These are phyloP conservation scores for Cremastobaeus sp. DNA, from an alignment of 2,888 invertebrate species.

Conservation along the genomic window DNA sequence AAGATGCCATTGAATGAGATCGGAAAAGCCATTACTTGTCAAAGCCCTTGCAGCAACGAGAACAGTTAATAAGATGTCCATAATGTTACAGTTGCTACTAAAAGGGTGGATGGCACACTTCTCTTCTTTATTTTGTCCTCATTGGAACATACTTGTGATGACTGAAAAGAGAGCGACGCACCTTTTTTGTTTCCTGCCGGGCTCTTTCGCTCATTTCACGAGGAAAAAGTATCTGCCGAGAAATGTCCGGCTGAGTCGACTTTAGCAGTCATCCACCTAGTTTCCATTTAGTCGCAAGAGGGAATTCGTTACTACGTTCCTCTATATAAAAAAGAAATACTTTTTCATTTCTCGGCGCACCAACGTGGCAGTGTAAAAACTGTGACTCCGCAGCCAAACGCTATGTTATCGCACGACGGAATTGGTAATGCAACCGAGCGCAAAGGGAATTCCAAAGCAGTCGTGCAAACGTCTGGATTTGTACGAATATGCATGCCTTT, in stretches of 20 bases:
- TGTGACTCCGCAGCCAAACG: constrained; percentile 38
- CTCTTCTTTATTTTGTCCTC: constrained; percentile 12
- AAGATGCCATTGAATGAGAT: constrained; percentile 27
- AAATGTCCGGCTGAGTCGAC: constrained; percentile 34
- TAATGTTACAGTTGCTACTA: constrained; percentile 15
- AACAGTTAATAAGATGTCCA: constrained; percentile 40
- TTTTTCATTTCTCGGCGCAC: constrained; percentile 41
- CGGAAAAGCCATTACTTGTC: constrained; percentile 37
- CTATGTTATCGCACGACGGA: constrained; percentile 44
- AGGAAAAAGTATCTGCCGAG: constrained; percentile 34
- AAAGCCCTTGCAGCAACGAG: constrained; percentile 21
- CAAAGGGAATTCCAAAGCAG: constrained; percentile 45
- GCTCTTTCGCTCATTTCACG: constrained; percentile 20
- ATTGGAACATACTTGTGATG: not conserved
- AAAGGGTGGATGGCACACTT: constrained; percentile 14
- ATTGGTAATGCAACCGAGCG: constrained; percentile 43
- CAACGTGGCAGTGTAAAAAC: constrained; percentile 45
- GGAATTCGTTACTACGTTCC: constrained; percentile 43
- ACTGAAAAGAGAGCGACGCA: constrained; percentile 11
- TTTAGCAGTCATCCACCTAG: constrained; percentile 42
- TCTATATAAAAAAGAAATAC: constrained; percentile 46
- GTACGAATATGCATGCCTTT: constrained; percentile 42
- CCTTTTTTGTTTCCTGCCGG: constrained; percentile 23
- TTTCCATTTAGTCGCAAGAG: constrained; percentile 54
- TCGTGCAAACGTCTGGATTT: constrained; percentile 35